Conservation (phyloP, 1,140 invertebrate species). For the Drosophila takahashii region DNA sequence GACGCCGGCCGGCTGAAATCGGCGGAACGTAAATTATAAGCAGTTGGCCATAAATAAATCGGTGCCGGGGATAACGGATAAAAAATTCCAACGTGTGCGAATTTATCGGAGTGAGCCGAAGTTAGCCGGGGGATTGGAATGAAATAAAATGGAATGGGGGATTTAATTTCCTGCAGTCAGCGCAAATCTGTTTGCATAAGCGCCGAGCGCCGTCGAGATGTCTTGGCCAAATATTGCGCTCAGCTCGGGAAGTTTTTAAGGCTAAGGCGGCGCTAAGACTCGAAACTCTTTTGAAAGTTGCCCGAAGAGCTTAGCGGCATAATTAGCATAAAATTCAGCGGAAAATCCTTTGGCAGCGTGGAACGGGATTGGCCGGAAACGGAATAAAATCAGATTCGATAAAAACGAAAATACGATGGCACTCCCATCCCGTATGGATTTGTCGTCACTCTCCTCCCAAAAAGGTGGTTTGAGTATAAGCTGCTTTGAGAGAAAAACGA, state of each 20-base stretch:
- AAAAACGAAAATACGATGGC: constrained; percentile 31
- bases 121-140: background rate
- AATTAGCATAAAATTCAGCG: constrained; percentile 75
- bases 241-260: constrained; percentile 45
- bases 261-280: constrained; percentile 40
- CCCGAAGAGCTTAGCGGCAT: constrained; percentile 65
- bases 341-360: constrained; percentile 54
- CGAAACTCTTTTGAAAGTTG: constrained; percentile 72
- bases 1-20: constrained; percentile 56
- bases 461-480: constrained; percentile 5
- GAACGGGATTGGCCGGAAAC: constrained; percentile 24
- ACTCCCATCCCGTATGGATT: constrained; percentile 26
- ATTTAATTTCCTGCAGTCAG: constrained; percentile 63
- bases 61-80: constrained; percentile 17
- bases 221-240: constrained; percentile 51
- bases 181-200: constrained; percentile 61
- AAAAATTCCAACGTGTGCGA: constrained; percentile 23
- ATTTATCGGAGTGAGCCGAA: background rate
- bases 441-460: constrained; percentile 10
- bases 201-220: constrained; percentile 23
- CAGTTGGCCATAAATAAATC: constrained; percentile 49
- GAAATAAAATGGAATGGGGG: constrained; percentile 6
- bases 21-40: constrained; percentile 57
- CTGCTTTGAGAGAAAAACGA: constrained; percentile 27
- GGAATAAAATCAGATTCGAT: constrained; percentile 46